phyloP scores from a whole-genome alignment of 1,140 invertebrate genomes.

The Lepidurus apus region DNA sequence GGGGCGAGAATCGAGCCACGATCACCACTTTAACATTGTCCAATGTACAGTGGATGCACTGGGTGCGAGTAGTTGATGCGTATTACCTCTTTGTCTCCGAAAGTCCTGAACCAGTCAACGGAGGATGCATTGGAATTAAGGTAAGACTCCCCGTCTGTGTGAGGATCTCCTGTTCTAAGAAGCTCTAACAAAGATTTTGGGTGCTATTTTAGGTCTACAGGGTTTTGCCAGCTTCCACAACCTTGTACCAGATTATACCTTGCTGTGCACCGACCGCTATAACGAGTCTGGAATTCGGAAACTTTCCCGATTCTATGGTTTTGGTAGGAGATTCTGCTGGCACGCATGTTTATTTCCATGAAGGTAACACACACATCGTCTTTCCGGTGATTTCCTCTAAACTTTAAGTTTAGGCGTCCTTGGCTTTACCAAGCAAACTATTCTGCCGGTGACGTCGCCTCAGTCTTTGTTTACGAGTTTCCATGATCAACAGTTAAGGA shows the following conservation, averaged over 20 bases:
- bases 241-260: neutral
- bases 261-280: neutral
- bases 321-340: neutral
- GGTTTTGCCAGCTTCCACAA: neutral
- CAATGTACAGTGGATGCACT: neutral
- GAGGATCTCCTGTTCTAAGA: neutral
- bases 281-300: neutral
- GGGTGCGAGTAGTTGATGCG: neutral
- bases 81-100: neutral
- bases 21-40: neutral
- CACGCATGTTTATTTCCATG: neutral
- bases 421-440: neutral
- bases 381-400: no score
- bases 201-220: neutral
- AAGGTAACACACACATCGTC: neutral
- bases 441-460: neutral
- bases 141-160: neutral
- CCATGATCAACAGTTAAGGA: neutral
- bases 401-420: neutral
- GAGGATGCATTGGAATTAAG: slow-evolving; percentile 1
- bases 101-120: neutral
- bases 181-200: neutral
- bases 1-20: neutral
- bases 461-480: neutral
- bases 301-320: neutral